A percentile compares a stretch with the other conserved stretches of the same genome.
Evolutionary conservation across 2,797 vertebrate genomes (phyloP).

Genomic region (Eulemur mongoz): DNA sequence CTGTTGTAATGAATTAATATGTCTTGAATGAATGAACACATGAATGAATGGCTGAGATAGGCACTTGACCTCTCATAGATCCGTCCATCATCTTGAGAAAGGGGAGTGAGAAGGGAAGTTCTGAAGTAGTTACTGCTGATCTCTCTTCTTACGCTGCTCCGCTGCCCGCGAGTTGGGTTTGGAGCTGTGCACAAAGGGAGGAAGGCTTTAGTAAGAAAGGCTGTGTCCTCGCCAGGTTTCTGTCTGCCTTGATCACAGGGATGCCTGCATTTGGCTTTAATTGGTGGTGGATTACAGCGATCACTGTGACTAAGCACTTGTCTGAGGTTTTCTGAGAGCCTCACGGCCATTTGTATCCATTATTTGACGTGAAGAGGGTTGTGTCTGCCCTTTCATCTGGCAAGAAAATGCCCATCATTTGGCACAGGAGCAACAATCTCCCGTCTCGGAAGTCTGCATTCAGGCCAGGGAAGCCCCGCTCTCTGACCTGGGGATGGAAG

Average conservation of each 20-base stretch:
- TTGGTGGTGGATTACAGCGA: background rate
- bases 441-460: background rate
- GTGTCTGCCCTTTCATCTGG: background rate
- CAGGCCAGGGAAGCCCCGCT: background rate
- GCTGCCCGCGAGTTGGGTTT: background rate
- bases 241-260: background rate
- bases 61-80: constrained; percentile 56
- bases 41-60: constrained; percentile 43
- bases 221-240: background rate
- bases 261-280: constrained; percentile 43
- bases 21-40: background rate
- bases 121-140: background rate
- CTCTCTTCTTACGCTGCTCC: background rate
- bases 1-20: background rate
- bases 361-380: constrained; percentile 44
- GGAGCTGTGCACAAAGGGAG: background rate
- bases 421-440: background rate
- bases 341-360: background rate
- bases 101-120: background rate
- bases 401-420: constrained; percentile 6
- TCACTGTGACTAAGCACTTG: constrained; percentile 45
- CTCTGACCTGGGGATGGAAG: background rate
- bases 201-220: background rate
- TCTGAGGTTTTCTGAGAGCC: constrained; percentile 47
- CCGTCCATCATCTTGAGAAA: background rate